Evolutionary conservation across 2,113 vertebrate species (phyloP).

Genomic region (Rhegmatorhina hoffmannsi): DNA sequence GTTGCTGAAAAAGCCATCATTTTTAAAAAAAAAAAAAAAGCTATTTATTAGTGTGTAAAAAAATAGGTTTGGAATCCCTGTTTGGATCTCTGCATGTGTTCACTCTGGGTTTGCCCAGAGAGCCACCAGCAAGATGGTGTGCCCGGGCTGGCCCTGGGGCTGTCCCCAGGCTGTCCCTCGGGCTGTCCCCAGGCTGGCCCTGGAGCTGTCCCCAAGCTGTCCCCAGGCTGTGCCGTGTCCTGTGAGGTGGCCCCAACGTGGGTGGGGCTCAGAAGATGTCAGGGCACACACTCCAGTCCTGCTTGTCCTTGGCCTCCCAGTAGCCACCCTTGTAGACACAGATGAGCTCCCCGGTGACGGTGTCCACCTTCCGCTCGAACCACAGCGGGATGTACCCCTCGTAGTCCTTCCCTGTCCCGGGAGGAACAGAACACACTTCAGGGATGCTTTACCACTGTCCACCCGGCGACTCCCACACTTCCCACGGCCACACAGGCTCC

Average conservation of each 20-base stretch:
- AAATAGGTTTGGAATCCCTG: slow-evolving; percentile 70
- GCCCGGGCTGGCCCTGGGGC: neutral
- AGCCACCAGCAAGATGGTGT: neutral
- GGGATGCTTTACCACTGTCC: too few relatives aligned
- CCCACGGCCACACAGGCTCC: rapidly evolving
- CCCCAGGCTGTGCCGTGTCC: neutral
- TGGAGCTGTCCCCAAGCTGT: too few relatives aligned
- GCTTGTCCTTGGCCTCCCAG: slow-evolving; percentile 93
- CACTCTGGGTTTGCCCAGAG: neutral
- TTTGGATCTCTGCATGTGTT: neutral
- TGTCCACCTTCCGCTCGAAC: slow-evolving; percentile 91
- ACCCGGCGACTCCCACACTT: rapidly evolving
- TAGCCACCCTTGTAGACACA: slow-evolving; percentile 95
- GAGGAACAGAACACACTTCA: rapidly evolving
- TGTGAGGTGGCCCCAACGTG: rapidly evolving
- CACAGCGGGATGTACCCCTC: slow-evolving; percentile 88
- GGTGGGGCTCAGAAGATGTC: slow-evolving; percentile 88
- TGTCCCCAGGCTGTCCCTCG: neutral
- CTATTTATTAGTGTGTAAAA: slow-evolving; percentile 66
- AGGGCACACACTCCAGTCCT: slow-evolving; percentile 90
- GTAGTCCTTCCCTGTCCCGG: slow-evolving; percentile 82
- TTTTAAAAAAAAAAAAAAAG: neutral
- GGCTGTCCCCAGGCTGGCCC: neutral
- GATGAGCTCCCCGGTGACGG: slow-evolving; percentile 86
- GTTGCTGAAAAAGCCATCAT: neutral